Conservation (phyloP, 2,797 vertebrate species). For the Cyclura pinguis region DNA sequence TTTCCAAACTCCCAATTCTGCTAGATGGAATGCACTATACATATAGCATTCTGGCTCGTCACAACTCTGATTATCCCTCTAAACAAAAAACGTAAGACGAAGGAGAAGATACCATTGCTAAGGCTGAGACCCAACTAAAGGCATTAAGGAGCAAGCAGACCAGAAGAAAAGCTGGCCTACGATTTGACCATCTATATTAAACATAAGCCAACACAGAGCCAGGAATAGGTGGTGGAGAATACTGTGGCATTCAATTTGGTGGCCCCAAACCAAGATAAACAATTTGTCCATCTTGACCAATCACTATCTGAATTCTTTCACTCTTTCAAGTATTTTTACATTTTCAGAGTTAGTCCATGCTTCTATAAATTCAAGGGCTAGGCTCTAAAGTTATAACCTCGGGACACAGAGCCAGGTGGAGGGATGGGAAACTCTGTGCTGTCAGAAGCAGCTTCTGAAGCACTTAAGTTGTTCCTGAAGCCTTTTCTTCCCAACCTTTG, state of each 20-base stretch:
- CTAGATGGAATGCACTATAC: neutral
- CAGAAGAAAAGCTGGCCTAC: neutral
- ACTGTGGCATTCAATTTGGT: neutral
- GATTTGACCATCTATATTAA: neutral
- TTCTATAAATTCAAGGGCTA: neutral
- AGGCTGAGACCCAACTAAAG: neutral
- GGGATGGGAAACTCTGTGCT: neutral
- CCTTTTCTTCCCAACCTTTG: slow-evolving; percentile 28
- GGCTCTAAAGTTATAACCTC: neutral
- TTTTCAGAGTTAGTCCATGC: neutral
- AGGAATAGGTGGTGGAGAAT: neutral
- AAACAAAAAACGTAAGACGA: too few relatives aligned
- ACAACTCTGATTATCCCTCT: neutral
- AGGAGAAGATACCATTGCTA: neutral
- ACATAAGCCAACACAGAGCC: neutral
- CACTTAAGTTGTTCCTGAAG: slow-evolving; percentile 18
- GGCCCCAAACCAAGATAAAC: neutral
- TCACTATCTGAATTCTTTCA: neutral
- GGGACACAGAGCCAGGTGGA: neutral
- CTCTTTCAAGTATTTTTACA: neutral
- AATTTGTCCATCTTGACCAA: neutral
- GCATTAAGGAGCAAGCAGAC: neutral
- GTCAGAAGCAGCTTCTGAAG: neutral
- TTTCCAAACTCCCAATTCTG: too few relatives aligned
- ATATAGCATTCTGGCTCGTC: neutral